A percentile compares a stretch with the other conserved stretches of the same genome.
Conservation (phyloP, 2,797 vertebrate genomes). For the Argentina silus region DNA sequence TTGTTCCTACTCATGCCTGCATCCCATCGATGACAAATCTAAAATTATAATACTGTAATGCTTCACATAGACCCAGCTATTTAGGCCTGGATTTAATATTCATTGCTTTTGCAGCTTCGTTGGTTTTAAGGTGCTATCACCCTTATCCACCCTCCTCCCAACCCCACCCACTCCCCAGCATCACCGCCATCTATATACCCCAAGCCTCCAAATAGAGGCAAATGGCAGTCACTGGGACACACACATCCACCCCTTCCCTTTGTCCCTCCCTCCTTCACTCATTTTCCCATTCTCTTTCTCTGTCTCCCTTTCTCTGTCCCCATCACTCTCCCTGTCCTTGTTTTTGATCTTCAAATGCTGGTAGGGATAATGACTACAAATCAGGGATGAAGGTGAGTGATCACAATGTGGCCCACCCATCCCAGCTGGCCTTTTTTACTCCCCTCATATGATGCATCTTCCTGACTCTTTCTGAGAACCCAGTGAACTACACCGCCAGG, state of each 20-base stretch:
- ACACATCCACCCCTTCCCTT: slow-evolving; percentile 58
- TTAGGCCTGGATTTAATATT: slow-evolving; percentile 84
- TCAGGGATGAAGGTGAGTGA: slow-evolving; percentile 85
- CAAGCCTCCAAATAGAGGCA: slow-evolving; percentile 69
- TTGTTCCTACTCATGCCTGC: slow-evolving; percentile 74
- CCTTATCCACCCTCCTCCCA: slow-evolving; percentile 76
- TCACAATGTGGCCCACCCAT: slow-evolving; percentile 83
- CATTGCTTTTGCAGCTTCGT: slow-evolving; percentile 85
- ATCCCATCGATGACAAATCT: slow-evolving; percentile 79
- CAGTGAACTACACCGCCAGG: slow-evolving; percentile 62
- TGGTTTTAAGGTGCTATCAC: slow-evolving; percentile 82
- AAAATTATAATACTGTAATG: slow-evolving; percentile 83
- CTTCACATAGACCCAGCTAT: slow-evolving; percentile 80
- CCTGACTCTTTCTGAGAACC: slow-evolving; percentile 73
- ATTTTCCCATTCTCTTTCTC: slow-evolving; percentile 47
- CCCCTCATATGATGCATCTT: slow-evolving; percentile 76
- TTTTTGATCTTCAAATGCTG: slow-evolving; percentile 84
- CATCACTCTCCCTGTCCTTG: slow-evolving; percentile 81
- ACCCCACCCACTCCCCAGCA: slow-evolving; percentile 75
- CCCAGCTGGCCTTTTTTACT: slow-evolving; percentile 82
- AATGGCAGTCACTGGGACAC: slow-evolving; percentile 68
- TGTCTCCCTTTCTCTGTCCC: slow-evolving; percentile 65
- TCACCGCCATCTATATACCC: slow-evolving; percentile 65
- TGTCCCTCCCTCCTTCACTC: slow-evolving; percentile 70
- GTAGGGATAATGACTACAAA: slow-evolving; percentile 85